Evolutionary conservation across 1,140 invertebrate genomes (phyloP), one percentile per base, ranked within the genome.

Genomic region (Penaeus indicus): DNA sequence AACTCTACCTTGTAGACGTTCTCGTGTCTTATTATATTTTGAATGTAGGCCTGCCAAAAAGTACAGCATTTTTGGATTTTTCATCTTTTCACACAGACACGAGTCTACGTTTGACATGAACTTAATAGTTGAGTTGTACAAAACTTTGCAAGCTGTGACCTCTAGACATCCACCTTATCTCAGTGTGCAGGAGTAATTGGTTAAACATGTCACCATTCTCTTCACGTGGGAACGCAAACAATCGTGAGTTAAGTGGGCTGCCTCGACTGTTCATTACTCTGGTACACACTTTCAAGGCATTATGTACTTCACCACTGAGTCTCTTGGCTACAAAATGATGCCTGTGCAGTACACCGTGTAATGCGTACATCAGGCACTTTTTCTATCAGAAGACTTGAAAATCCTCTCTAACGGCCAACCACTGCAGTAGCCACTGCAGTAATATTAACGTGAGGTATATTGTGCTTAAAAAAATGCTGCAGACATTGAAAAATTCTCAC

Each of bases 111-210:
- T 32, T 32, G 32, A 32, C 32, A 32, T 32, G 32, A 69, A 27
- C 10, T 16, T 22, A 69, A 10, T 69, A 22, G 10, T 69, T n/a
- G 22, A 69, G 10, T 22, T 69, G 8, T n/a, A 69, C 64, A 69
- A 69, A 27, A 8, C 11, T 69, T 69, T 69, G 64, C 64, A 69
- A 69, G 64, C 11, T 69, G 64, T 21, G 64, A 21, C 64, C 11
- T 11, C 11, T 69, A 69, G 64, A 69, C 64, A 69, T 10, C 64
- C 11, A 69, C 19, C 64, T 69, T 69, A 69, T 27, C 8, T 69
- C 64, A 69, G 64, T 69, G 64, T 13, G 64, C 64, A 69, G 64
- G 64, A 69, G 64, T 69, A 69, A 19, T 69, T 69, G 64, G 22
- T 69, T 21, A 13, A n/a, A 69, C 64, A 69, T 16, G 19, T 69